Evolutionary conservation across 53 echinoderm and acorn worm species (phyloP), one percentile per base, ranked within the genome.

Genomic region (Pentamera pediparva): DNA sequence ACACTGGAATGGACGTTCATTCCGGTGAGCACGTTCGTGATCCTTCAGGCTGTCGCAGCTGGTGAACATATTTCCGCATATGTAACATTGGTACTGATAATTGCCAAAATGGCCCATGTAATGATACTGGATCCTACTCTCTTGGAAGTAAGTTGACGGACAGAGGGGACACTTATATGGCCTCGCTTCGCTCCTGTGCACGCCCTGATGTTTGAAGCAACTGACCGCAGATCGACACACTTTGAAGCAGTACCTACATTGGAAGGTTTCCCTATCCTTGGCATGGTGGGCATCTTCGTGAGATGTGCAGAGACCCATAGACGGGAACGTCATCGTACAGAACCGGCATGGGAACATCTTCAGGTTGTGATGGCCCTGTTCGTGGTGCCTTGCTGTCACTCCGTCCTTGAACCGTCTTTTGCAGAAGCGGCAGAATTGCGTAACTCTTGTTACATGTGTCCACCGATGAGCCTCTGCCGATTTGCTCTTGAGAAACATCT

Each of bases 21-120:
- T 76, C 6, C 78, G 75, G 69, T 86, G 86, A 17, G 27, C 69
- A 7, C 76, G 43, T 61, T 73, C 65, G 36, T 86, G 86, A 19
- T 38, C 56, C 8, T 36, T 59, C 25, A 64, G 32, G 15, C 48
- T 76, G 27, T 80, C 39, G 21, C 67, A 76, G 12, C 33, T 43
- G 1, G 26, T 24, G 59, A 75, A 86, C n/a, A 56, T 52, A 38
- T 69, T 86, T 18, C 75, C 51, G 51, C 86, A 86, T 18, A 58
- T 55, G 18, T 45, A 24, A 36, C 86, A 86, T 18, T 40, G 10
- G 52, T 32, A 69, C 17, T 80, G 80, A 4, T 43, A 57, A 28
- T 81, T 81, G 32, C 20, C 54, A 22, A 19, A 34, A 37, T 72
- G 72, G 4, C 10, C 34, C 18, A 1, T 52, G 35, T 35, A 24